These are phyloP conservation scores for Apodemus sylvaticus DNA, from an alignment of 2,113 vertebrate species.

Conservation along the genomic window DNA sequence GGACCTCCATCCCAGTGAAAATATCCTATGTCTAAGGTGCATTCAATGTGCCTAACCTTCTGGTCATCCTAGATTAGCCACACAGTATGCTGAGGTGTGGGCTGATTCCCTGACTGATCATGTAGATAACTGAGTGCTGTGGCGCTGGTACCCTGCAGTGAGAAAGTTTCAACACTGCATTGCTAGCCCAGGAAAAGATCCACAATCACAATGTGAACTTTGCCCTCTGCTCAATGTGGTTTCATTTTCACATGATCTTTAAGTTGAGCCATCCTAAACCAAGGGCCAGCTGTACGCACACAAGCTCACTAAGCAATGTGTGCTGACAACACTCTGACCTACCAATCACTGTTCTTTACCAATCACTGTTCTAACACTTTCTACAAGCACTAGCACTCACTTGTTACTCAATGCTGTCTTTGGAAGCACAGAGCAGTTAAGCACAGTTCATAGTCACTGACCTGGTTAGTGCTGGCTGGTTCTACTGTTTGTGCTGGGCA, in stretches of 20 bases:
- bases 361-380: background rate
- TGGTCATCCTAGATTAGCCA: background rate
- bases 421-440: background rate
- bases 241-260: background rate
- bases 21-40: background rate
- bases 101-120: background rate
- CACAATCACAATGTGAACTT: background rate
- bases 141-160: background rate
- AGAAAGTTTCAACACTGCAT: background rate
- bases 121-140: background rate
- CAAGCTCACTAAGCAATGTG: background rate
- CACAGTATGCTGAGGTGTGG: background rate
- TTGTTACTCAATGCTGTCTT: background rate
- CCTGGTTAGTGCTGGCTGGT: background rate
- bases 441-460: background rate
- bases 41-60: too few species aligned
- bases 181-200: background rate
- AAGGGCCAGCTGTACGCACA: background rate
- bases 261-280: background rate
- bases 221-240: background rate
- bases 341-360: background rate
- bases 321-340: background rate
- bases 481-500: background rate
- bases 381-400: background rate
- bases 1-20: background rate